Percentiles rank a stretch among this genome's conserved stretches.
phyloP scores from a whole-genome alignment of 2,797 vertebrate species.

The Syncerus caffer region DNA sequence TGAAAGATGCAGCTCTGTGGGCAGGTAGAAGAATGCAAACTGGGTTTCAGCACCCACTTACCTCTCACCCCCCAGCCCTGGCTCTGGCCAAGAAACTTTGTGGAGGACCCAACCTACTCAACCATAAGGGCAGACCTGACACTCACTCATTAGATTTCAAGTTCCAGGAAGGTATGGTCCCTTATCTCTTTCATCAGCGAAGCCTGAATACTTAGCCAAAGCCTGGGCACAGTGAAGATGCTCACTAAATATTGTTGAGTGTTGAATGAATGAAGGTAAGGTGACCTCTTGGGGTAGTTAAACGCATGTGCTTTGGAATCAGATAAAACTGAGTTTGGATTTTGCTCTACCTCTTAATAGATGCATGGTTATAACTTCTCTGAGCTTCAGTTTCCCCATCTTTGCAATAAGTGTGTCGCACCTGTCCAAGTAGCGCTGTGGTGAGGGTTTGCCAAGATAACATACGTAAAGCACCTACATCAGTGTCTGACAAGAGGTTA shows the following conservation, averaged over 20 bases:
- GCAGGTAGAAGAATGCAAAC: not conserved
- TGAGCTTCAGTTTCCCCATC: not conserved
- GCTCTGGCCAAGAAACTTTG: not conserved
- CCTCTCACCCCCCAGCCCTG: not conserved
- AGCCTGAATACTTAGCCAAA: not conserved
- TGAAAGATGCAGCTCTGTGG: not conserved
- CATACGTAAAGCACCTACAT: fast-evolving
- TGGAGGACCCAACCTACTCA: not conserved
- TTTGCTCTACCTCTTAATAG: not conserved
- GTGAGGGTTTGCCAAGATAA: not conserved
- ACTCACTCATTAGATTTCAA: not conserved
- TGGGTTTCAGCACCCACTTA: not conserved
- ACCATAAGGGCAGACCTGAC: not conserved
- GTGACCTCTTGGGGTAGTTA: not conserved
- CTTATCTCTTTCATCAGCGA: not conserved
- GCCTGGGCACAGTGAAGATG: not conserved
- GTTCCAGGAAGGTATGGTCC: too few relatives aligned
- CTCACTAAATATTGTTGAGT: not conserved
- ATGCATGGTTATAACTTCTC: not conserved
- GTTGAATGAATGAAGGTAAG: not conserved
- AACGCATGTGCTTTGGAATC: not conserved
- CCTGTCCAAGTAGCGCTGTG: not conserved
- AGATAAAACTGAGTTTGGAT: not conserved
- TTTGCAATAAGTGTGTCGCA: not conserved
- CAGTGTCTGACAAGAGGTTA: not conserved